phyloP scores from a whole-genome alignment of 2,888 invertebrate genomes.

The Digitonthophagus gazella region DNA sequence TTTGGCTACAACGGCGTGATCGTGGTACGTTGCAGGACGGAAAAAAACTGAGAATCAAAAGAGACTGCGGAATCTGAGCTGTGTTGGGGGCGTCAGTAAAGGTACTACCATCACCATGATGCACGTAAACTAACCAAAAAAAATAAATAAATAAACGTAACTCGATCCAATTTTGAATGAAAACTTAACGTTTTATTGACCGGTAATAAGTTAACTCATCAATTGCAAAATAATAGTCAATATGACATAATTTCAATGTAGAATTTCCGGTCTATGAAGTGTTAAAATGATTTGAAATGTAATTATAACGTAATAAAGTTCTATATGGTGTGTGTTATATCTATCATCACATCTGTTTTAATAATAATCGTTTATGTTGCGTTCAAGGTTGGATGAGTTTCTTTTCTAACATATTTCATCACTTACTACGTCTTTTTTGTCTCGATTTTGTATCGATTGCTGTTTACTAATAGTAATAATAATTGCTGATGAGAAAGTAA shows the following conservation, averaged over 20 bases:
- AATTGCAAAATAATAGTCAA: too few relatives aligned
- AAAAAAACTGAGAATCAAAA: conserved; percentile 54
- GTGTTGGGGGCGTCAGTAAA: conserved; percentile 58
- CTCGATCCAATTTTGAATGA: background rate
- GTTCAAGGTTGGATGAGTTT: background rate
- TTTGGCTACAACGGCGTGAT: conserved; percentile 33
- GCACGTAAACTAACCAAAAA: conserved; percentile 31
- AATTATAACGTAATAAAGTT: too few relatives aligned
- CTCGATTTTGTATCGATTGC: background rate
- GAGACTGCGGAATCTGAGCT: conserved; percentile 64
- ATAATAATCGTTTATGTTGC: background rate
- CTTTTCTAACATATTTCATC: background rate
- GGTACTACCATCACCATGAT: conserved; percentile 46
- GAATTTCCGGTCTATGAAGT: too few relatives aligned
- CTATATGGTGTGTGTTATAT: too few relatives aligned
- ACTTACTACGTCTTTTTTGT: too few relatives aligned
- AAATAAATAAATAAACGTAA: background rate
- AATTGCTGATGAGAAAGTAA: background rate
- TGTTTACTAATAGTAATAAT: background rate
- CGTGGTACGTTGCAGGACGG: conserved; percentile 47
- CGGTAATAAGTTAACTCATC: too few relatives aligned
- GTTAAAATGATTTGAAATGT: too few relatives aligned
- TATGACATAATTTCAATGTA: too few relatives aligned
- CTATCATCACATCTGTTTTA: too few relatives aligned
- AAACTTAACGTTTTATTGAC: too few relatives aligned